Evolutionary conservation across 2,888 invertebrate genomes (phyloP), one percentile per base, ranked within the genome.

Genomic region (Macrophya alboannulata): DNA sequence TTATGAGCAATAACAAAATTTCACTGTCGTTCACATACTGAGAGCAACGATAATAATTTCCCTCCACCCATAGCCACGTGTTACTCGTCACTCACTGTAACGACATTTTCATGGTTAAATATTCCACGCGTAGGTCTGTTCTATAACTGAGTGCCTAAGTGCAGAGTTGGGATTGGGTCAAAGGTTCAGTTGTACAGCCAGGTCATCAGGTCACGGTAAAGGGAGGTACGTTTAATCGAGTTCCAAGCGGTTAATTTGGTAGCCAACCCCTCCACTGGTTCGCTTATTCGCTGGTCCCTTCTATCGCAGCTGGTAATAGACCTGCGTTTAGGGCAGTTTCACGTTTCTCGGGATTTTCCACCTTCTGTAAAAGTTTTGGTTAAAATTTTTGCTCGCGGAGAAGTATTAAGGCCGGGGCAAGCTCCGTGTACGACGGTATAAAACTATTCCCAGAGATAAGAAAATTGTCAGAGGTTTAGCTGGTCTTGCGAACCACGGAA

Each of bases 201-300:
- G 83, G 83, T 48, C 68, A 48, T 71, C 68, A 21, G 83, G 83
- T 71, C 68, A 45, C 31, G 31, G 31, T n/a, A 8, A 83, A 83
- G 83, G 83, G 25, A 81, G 48, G 25, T 45, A 45, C 25, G 71
- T 68, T 68, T 83, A 83, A 83, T 83, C 68, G 83, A 83, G 83
- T 83, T 83, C 25, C 68, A 68, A 71, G 83, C 83, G 83, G 83
- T 83, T 71, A 83, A 83, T 71, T 83, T 45, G 68, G 9, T 21
- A 40, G 83, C 31, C 48, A 68, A 68, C 62, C 81, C 59, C 37
- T 79, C 25, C 25, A 51, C 40, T n/a, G n/a, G 40, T 62, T 81
- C 59, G 81, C 62, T 55, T 55, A 77, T 77, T 77, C 81, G 12
- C 4, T 62, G 12, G 40, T 10, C 59, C 81, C 62, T 81, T 62